Conservation (phyloP, 2,888 invertebrate genomes). For the Pteria penguin region DNA sequence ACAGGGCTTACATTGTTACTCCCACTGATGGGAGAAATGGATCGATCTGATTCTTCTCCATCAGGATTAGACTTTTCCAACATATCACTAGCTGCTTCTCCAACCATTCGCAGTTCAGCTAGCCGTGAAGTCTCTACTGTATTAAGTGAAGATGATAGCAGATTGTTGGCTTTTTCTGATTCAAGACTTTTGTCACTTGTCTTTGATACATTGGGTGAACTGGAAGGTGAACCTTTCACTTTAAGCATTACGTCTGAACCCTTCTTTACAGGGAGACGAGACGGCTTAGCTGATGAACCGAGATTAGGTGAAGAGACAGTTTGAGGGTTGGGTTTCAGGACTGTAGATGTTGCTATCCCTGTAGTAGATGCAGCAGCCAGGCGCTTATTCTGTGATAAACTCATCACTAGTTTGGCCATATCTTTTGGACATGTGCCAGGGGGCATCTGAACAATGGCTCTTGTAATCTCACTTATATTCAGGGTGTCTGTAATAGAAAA, state of each 20-base stretch:
- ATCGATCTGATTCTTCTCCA: slow-evolving; percentile 41
- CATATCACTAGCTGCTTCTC: neutral
- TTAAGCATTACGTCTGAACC: slow-evolving; percentile 46
- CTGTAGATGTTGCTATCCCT: no score
- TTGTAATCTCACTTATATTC: slow-evolving; percentile 47
- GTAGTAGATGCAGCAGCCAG: no score
- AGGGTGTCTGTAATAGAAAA: slow-evolving; percentile 47
- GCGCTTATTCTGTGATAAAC: slow-evolving; percentile 20
- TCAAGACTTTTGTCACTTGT: neutral
- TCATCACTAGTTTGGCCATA: slow-evolving; percentile 34
- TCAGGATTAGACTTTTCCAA: slow-evolving; percentile 31
- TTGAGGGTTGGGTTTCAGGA: neutral
- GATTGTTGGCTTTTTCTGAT: neutral
- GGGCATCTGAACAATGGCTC: slow-evolving; percentile 29
- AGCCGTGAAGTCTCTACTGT: neutral
- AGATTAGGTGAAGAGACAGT: neutral
- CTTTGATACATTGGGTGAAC: neutral
- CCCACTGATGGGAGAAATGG: slow-evolving; percentile 9
- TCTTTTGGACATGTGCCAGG: slow-evolving; percentile 34
- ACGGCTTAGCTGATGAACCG: no score
- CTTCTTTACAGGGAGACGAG: slow-evolving; percentile 50
- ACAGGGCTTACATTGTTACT: slow-evolving; percentile 12
- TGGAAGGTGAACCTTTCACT: slow-evolving; percentile 1
- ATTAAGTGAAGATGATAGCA: neutral
- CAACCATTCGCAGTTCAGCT: neutral